These are phyloP conservation scores for Channallabes apus DNA, from an alignment of 2,797 vertebrate species.

Conservation along the genomic window DNA sequence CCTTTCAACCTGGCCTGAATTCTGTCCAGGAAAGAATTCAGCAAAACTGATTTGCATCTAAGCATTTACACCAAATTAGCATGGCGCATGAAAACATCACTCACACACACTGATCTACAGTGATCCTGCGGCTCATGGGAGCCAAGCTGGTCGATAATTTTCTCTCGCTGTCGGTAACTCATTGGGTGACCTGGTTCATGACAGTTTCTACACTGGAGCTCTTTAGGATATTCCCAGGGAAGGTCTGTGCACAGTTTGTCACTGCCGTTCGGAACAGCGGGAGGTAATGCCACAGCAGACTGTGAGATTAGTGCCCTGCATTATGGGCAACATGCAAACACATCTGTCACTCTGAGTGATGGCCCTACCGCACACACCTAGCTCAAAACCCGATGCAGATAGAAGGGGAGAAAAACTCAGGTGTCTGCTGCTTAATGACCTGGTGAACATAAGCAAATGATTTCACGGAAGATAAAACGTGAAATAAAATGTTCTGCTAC, in stretches of 20 bases:
- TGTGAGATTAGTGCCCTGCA: constrained; percentile 55
- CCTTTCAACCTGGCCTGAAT: constrained; percentile 6
- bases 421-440: constrained; percentile 29
- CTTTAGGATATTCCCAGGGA: constrained; percentile 42
- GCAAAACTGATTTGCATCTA: background rate
- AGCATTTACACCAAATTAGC: background rate
- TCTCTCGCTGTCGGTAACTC: constrained; percentile 16
- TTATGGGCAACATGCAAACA: constrained; percentile 60
- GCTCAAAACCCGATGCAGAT: constrained; percentile 31
- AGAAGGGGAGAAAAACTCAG: constrained; percentile 15
- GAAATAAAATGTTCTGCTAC: background rate
- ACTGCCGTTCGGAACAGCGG: constrained; percentile 50
- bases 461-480: constrained; percentile 14
- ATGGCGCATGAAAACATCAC: background rate
- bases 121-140: background rate
- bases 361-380: constrained; percentile 43
- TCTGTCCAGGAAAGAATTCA: background rate
- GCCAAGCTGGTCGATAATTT: constrained; percentile 23
- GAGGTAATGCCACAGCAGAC: constrained; percentile 54
- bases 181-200: constrained; percentile 42
- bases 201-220: constrained; percentile 36
- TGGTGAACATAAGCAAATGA: background rate
- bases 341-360: constrained; percentile 59
- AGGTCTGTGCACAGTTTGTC: constrained; percentile 44
- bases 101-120: constrained; percentile 13